These are phyloP conservation scores for Adelognathus sp. DNA, from an alignment of 2,888 invertebrate genomes.

Conservation along the genomic window DNA sequence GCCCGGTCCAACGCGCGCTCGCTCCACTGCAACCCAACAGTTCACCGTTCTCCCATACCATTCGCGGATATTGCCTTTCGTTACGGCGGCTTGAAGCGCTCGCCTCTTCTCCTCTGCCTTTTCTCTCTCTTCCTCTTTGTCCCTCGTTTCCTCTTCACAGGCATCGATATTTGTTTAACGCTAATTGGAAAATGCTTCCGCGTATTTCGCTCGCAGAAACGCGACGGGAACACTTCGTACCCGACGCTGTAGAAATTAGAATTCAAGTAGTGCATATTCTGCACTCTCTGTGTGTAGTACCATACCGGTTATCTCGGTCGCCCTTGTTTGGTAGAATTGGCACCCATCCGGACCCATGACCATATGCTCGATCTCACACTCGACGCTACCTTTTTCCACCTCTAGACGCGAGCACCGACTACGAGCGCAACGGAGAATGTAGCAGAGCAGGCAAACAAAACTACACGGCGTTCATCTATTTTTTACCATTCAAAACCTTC, in stretches of 20 bases:
- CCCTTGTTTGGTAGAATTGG: slow-evolving; percentile 28
- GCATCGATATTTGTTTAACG: slow-evolving; percentile 76
- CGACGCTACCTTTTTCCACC: slow-evolving; percentile 72
- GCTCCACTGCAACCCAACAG: slow-evolving; percentile 32
- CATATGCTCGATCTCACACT: slow-evolving; percentile 71
- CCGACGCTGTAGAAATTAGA: slow-evolving; percentile 59
- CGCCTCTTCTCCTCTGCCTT: slow-evolving; percentile 19
- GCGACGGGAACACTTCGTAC: slow-evolving; percentile 11
- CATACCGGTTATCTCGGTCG: slow-evolving; percentile 47
- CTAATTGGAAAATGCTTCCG: slow-evolving; percentile 74
- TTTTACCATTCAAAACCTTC: too few species aligned
- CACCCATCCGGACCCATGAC: slow-evolving; percentile 64
- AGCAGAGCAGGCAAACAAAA: neutral
- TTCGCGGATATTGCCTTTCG: slow-evolving; percentile 54
- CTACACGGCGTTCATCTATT: neutral
- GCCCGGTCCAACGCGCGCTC: neutral
- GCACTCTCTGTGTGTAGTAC: slow-evolving; percentile 52
- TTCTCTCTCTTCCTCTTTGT: slow-evolving; percentile 46
- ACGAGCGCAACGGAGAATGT: neutral
- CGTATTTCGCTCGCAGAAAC: slow-evolving; percentile 55
- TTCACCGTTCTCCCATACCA: slow-evolving; percentile 9
- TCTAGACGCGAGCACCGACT: slow-evolving; percentile 52
- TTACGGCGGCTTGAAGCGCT: slow-evolving; percentile 32
- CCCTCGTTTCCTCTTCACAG: slow-evolving; percentile 32
- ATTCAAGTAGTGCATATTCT: slow-evolving; percentile 61